phyloP scores from a whole-genome alignment of 2,888 invertebrate species.

The Leucania comma region DNA sequence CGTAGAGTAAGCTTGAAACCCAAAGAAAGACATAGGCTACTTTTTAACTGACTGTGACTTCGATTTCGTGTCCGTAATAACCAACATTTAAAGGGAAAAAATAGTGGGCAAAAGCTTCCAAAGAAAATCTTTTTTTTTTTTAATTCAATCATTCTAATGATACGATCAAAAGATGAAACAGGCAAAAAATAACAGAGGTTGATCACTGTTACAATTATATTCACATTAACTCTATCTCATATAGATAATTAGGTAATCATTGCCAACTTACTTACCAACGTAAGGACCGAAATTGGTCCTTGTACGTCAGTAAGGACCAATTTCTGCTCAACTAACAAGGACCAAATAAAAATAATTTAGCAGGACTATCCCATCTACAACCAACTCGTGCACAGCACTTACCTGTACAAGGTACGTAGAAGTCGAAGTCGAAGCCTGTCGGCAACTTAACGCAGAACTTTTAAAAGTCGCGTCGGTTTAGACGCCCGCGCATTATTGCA shows the following conservation, averaged over 20 bases:
- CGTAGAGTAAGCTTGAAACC: too few relatives aligned
- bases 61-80: too few relatives aligned
- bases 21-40: too few relatives aligned
- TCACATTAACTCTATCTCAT: neutral
- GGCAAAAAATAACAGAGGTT: too few relatives aligned
- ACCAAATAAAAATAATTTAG: neutral
- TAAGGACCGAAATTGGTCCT: too few relatives aligned
- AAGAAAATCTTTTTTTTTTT: too few relatives aligned
- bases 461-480: slow-evolving; percentile 67
- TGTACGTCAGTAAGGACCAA: neutral
- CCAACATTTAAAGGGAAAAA: too few relatives aligned
- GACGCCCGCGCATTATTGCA: slow-evolving; percentile 70
- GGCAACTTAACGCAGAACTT: slow-evolving; percentile 71
- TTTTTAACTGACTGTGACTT: too few relatives aligned
- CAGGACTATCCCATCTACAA: slow-evolving; percentile 9
- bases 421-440: slow-evolving; percentile 66
- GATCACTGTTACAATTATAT: neutral
- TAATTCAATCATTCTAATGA: too few relatives aligned
- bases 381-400: slow-evolving; percentile 10
- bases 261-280: too few relatives aligned
- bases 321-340: neutral
- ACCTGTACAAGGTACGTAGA: slow-evolving; percentile 52
- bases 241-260: neutral
- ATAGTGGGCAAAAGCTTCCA: too few relatives aligned
- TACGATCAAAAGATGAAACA: too few relatives aligned